These are phyloP conservation scores for Lagocephalus sceleratus DNA, from an alignment of 2,797 vertebrate species.

Conservation along the genomic window DNA sequence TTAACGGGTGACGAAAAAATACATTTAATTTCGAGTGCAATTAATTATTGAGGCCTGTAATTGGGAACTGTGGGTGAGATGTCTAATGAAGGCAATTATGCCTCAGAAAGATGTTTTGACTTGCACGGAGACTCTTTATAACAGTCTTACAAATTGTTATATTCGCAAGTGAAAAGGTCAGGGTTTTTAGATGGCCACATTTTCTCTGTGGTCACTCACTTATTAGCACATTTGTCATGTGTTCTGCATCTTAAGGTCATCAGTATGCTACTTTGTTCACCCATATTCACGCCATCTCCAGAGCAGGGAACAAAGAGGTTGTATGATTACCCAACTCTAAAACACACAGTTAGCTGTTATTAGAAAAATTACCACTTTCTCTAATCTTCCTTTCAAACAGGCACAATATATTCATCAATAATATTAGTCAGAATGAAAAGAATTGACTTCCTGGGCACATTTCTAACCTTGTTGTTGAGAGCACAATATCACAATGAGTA, in stretches of 20 bases:
- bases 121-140: conserved; percentile 42
- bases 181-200: conserved; percentile 44
- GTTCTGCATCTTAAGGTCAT: conserved; percentile 69
- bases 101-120: conserved; percentile 92
- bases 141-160: conserved; percentile 45
- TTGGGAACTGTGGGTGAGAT: conserved; percentile 88
- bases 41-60: conserved; percentile 98
- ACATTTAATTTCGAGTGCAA: conserved; percentile 98
- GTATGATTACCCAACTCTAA: conserved; percentile 20
- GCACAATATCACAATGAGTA: no score
- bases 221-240: conserved; percentile 68
- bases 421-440: no score
- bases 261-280: conserved; percentile 69
- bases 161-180: conserved; percentile 46
- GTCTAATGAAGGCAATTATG: conserved; percentile 98
- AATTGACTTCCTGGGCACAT: no score
- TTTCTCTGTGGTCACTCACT: conserved; percentile 62
- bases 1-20: conserved; percentile 99
- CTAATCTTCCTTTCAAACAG: conserved; percentile 6
- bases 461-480: no score
- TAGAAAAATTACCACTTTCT: not conserved
- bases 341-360: not conserved
- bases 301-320: conserved; percentile 47
- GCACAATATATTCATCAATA: no score
- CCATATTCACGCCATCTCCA: conserved; percentile 51